Base-by-base conservation (phyloP, 2,888 invertebrate species). In the Orchesella flavescens region DNA sequence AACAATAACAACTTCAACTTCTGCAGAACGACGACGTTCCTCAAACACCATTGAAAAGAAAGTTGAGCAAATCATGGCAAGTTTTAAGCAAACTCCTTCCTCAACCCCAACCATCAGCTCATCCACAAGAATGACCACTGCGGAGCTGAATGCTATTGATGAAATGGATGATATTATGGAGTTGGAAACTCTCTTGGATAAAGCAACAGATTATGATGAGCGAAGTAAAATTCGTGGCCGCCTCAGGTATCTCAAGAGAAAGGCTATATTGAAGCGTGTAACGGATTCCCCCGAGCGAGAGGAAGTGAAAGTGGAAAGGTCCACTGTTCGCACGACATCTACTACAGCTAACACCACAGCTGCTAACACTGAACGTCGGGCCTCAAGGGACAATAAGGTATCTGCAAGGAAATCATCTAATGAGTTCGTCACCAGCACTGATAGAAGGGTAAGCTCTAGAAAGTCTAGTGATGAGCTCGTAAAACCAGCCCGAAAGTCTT, bases 181-280 rank as follows among this genome's bases (percentile, higher is more conserved):
- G 66, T 65, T 88, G 24, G 86, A 86, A 63, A 92, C 92, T 89
- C 91, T 94, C 93, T 91, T 95, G 90, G 94, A 95, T 91, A 93
- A 93, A 89, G 94, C 94, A 81, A 93, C 93, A 76, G 93, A 93
- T 85, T 95, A 95, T 89, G 95, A 95, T 89, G 92, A 95, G 89
- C 91, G 95, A 87, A 92, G 95, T 85, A 92, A 94, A 87, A 94
- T 96, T 77, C 92, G 95, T 85, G 92, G 94, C 1, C 95, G 95
- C 90, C 94, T 95, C 84, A 92, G 95, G 85, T 90, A 94, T 19
- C 93, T 94, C 10, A 94, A 93, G 89, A 93, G 94, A 88, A 91
- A 92, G 86, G 91, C 77, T 10, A 87, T 77, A 21, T 73, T 87
- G 57, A 87, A 86, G 43, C 34, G 69, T 1, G 15, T 21, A 34